Conservation (phyloP, 2,888 invertebrate genomes). For the Acleris literana region DNA sequence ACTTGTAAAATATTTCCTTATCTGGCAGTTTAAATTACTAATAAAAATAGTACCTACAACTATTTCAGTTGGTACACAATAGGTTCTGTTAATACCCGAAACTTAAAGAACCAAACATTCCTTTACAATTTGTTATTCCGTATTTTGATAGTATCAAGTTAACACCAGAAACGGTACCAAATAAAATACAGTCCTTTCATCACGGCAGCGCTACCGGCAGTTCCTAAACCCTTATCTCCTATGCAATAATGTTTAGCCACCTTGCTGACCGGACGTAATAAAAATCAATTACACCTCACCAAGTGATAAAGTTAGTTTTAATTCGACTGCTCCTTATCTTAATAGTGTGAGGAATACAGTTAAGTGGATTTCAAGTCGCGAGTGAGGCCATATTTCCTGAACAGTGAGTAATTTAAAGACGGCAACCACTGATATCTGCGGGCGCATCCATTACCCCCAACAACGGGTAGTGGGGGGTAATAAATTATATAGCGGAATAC, state of each 20-base stretch:
- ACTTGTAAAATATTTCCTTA: no score
- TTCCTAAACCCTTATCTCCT: slow-evolving; percentile 26
- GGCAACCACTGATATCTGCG: slow-evolving; percentile 74
- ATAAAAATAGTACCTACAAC: no score
- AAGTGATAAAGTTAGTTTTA: slow-evolving; percentile 63
- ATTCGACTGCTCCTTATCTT: slow-evolving; percentile 66
- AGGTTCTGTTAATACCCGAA: no score
- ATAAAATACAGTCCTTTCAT: slow-evolving; percentile 7
- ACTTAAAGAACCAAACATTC: no score
- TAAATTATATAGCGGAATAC: slow-evolving; percentile 77
- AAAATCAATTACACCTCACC: slow-evolving; percentile 70
- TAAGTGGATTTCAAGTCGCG: slow-evolving; percentile 74
- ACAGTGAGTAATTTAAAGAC: slow-evolving; percentile 78
- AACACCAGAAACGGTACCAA: not conserved
- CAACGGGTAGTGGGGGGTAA: slow-evolving; percentile 69
- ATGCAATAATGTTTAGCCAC: slow-evolving; percentile 32
- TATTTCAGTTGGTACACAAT: no score
- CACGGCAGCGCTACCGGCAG: slow-evolving; percentile 3
- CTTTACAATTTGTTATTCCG: no score
- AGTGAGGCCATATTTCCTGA: slow-evolving; percentile 71
- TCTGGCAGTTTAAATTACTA: no score
- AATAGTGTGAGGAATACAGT: slow-evolving; percentile 73
- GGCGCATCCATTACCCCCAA: slow-evolving; percentile 77
- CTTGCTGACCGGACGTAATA: slow-evolving; percentile 55
- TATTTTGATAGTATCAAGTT: not conserved